These are phyloP conservation scores for Champsocephalus gunnari DNA, from an alignment of 2,797 vertebrate genomes.

Conservation along the genomic window DNA sequence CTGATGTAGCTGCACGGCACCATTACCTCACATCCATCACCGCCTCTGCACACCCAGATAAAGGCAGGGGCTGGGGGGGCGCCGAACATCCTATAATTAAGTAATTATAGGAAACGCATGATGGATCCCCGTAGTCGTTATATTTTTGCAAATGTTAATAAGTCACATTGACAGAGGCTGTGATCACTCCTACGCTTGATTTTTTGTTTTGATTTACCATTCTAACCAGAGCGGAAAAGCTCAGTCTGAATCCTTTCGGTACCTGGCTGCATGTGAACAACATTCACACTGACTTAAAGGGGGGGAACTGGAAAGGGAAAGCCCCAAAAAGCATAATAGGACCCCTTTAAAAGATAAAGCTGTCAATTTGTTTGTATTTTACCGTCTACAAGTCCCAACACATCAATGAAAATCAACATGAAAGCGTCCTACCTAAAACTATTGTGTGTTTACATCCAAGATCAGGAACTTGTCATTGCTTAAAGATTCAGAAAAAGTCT, in stretches of 20 bases:
- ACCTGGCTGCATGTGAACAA: neutral
- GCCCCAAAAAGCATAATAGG: too few species aligned
- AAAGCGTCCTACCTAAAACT: too few species aligned
- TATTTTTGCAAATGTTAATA: conserved; percentile 44
- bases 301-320: too few species aligned
- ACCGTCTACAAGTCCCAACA: too few species aligned
- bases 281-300: neutral
- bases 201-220: too few species aligned
- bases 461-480: too few species aligned
- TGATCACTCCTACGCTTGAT: neutral
- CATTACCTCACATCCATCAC: conserved; percentile 64
- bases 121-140: conserved; percentile 34
- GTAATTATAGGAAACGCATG: conserved; percentile 57
- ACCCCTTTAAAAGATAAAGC: too few species aligned
- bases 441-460: too few species aligned
- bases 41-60: conserved; percentile 46
- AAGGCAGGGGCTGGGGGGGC: neutral
- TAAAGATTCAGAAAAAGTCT: too few species aligned
- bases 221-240: neutral
- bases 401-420: neutral
- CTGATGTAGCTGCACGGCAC: conserved; percentile 46
- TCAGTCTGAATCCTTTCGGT: neutral
- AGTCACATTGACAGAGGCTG: conserved; percentile 26
- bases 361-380: too few species aligned
- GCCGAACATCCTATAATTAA: conserved; percentile 54